These are phyloP conservation scores for Drosophila guanche DNA, from an alignment of 1,140 invertebrate genomes.

Conservation along the genomic window DNA sequence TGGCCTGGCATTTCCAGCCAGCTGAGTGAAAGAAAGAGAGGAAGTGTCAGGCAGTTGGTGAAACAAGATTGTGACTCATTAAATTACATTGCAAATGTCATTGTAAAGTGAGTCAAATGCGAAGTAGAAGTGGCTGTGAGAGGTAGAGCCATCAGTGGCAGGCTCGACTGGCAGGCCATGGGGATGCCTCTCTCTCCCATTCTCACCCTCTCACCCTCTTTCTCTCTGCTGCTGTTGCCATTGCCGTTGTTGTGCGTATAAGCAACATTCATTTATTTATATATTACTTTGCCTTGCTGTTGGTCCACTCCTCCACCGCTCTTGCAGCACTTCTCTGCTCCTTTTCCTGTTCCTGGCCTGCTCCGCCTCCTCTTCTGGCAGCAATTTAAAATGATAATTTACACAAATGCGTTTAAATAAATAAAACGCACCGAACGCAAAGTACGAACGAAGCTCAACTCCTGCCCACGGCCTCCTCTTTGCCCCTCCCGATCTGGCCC, in stretches of 20 bases:
- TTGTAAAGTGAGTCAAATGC: constrained; percentile 79
- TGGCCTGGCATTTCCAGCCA: constrained; percentile 1
- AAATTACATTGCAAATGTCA: constrained; percentile 82
- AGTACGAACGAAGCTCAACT: constrained; percentile 2
- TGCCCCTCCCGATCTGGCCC: constrained; percentile 2
- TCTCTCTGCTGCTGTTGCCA: not conserved
- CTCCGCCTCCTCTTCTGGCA: constrained; percentile 37
- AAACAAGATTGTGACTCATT: constrained; percentile 81
- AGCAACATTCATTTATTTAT: constrained; percentile 80
- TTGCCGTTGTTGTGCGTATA: constrained; percentile 51
- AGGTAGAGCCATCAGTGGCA: constrained; percentile 30
- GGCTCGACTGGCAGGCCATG: constrained; percentile 7
- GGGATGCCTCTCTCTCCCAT: constrained; percentile 29
- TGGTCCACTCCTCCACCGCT: not conserved
- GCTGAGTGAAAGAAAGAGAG: constrained; percentile 10
- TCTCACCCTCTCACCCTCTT: not conserved
- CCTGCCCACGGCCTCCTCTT: not conserved
- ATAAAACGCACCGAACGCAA: constrained; percentile 65
- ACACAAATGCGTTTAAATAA: constrained; percentile 82
- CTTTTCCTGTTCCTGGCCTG: not conserved
- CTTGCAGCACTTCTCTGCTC: not conserved
- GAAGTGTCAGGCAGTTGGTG: constrained; percentile 79
- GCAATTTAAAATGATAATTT: constrained; percentile 83
- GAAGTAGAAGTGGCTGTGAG: constrained; percentile 3
- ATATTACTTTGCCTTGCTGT: constrained; percentile 61